Evolutionary conservation across 2,888 invertebrate species (phyloP), one percentile per base, ranked within the genome.

Genomic region (Tetragonula carbonaria): DNA sequence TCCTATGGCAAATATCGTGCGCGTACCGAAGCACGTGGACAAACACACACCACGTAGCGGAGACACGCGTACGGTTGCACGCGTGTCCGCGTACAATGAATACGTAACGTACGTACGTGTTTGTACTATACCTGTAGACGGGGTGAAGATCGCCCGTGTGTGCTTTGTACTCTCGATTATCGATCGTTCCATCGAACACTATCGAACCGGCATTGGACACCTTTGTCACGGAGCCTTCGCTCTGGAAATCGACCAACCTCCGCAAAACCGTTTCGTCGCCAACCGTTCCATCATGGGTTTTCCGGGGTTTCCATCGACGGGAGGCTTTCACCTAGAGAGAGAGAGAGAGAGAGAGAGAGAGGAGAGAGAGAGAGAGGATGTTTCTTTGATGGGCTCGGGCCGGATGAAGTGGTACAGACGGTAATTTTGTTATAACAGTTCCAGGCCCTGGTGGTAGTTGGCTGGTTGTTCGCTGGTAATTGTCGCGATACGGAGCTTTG

Each of bases 1-100:
- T 90, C 91, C 90, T 90, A 88, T 74, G 88, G 90, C 90, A 91
- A 90, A 91, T 90, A 90, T 88, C 84, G 84, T 73, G 79, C 80
- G 68, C 72, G 72, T 70, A 74, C 70, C 67, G 45, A 18, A 66
- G 80, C 77, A 72, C 82, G 84, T 75, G 80, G 71, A 82, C 74
- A 86, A 84, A 84, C 89, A 84, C 84, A 75, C 66, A 68, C 78
- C 38, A 80, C 14, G 45, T 21, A n/a, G 66, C 21, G 0, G 45
- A 18, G 18, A 62, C 62, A 18, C 62, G 18, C 62, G 28, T 23
- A 62, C 45, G 57, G 45, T 71, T 57, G 66, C 38, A 71, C 59
- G 50, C 51, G 70, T 45, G 84, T 38, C 73, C n/a, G 67, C 23
- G 65, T 62, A 63, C 72, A 28, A 33, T 14, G 59, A 16, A 21